These are phyloP conservation scores for Epistrophe grossulariae DNA, from an alignment of 2,888 invertebrate genomes.

Conservation along the genomic window DNA sequence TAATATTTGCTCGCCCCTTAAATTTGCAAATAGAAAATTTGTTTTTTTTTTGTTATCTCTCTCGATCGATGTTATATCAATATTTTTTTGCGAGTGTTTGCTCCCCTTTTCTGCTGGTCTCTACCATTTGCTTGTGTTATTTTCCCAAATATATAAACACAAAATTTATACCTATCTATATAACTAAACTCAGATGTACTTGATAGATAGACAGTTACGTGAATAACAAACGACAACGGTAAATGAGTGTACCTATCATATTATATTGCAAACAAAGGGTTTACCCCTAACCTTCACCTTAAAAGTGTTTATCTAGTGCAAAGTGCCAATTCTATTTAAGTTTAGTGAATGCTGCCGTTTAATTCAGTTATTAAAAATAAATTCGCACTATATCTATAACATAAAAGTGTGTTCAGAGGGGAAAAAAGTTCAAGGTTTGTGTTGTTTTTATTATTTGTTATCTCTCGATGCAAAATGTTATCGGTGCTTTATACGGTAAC, in stretches of 20 bases:
- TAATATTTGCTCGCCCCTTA: constrained; percentile 12
- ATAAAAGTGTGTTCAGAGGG: constrained; percentile 13
- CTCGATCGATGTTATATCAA: constrained; percentile 16
- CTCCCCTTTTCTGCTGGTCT: background rate
- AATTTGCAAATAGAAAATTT: constrained; percentile 13
- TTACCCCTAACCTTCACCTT: constrained; percentile 35
- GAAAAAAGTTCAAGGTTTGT: constrained; percentile 44
- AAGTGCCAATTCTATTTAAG: constrained; percentile 27
- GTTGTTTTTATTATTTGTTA: constrained; percentile 19
- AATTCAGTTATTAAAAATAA: constrained; percentile 24
- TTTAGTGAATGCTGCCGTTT: constrained; percentile 22
- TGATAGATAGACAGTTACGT: constrained; percentile 22
- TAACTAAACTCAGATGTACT: constrained; percentile 10
- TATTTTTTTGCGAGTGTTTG: constrained; percentile 18
- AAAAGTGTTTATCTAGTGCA: constrained; percentile 16
- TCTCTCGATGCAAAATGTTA: background rate
- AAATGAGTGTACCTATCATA: no score
- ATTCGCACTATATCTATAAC: constrained; percentile 14
- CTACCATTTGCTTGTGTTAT: background rate
- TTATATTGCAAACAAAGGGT: constrained; percentile 21
- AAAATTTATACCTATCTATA: background rate
- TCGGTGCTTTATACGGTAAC: constrained; percentile 5
- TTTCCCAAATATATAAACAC: background rate
- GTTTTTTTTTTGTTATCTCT: background rate
- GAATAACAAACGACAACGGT: background rate